A percentile compares a stretch with the other conserved stretches of the same genome.
Conservation (phyloP, 2,888 invertebrate species). For the Melanostoma mellinum region DNA sequence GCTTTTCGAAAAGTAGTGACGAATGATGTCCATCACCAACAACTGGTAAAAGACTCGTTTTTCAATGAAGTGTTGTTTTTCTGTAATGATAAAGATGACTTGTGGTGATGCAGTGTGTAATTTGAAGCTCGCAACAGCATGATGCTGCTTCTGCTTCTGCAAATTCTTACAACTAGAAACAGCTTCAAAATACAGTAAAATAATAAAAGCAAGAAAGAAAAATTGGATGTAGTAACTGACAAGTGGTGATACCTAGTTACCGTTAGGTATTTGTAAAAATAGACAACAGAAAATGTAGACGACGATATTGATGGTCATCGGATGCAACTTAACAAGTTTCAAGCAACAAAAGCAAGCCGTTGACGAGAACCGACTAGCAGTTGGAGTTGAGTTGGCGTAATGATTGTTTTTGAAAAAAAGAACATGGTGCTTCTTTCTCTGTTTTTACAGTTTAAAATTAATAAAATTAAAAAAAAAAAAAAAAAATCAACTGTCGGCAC, state of each 20-base stretch:
- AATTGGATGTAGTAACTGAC: background rate
- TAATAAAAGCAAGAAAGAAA: too few relatives aligned
- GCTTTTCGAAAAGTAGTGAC: conserved; percentile 34
- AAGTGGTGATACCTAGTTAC: conserved; percentile 53
- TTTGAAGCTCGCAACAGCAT: conserved; percentile 46
- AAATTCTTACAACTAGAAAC: conserved; percentile 55
- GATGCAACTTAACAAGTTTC: conserved; percentile 33
- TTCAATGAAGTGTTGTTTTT: conserved; percentile 22
- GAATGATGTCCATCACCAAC: conserved; percentile 33
- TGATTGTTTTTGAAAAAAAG: background rate
- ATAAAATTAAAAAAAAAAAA: too few relatives aligned
- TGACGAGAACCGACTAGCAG: conserved; percentile 34
- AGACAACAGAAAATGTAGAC: conserved; percentile 30
- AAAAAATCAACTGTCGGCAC: background rate
- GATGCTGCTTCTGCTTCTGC: conserved; percentile 47
- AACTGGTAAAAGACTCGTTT: conserved; percentile 51
- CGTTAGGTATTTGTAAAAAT: conserved; percentile 59
- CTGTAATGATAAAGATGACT: conserved; percentile 60
- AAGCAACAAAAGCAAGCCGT: conserved; percentile 42
- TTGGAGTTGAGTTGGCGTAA: conserved; percentile 8
- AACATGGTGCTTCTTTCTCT: too few relatives aligned
- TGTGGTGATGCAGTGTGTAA: conserved; percentile 54
- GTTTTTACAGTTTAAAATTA: too few relatives aligned
- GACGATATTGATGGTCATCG: conserved; percentile 29
- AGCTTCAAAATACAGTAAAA: conserved; percentile 1